Conservation (phyloP, 2,888 invertebrate genomes). For the Osmoderma eremita region DNA sequence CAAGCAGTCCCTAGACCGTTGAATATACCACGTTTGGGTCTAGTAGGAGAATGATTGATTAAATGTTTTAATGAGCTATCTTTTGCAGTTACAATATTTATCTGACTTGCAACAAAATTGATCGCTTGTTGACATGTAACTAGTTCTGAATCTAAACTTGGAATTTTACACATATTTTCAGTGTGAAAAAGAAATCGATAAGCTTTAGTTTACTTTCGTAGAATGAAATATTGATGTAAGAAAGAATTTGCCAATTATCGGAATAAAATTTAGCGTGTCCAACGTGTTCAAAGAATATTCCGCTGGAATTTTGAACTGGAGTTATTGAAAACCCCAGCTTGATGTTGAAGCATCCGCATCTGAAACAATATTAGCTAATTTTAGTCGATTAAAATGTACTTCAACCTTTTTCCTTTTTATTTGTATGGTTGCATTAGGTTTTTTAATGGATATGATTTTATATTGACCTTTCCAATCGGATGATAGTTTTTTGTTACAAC, state of each 20-base stretch:
- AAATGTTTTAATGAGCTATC: slow-evolving; percentile 8
- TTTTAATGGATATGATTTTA: slow-evolving; percentile 44
- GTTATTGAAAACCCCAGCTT: not conserved
- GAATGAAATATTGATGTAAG: slow-evolving; percentile 8
- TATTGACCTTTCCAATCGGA: slow-evolving; percentile 45
- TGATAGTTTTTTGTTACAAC: slow-evolving; percentile 41
- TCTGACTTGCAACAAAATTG: slow-evolving; percentile 12
- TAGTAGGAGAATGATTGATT: not conserved
- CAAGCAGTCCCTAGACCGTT: slow-evolving; percentile 3
- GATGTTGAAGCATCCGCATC: slow-evolving; percentile 14
- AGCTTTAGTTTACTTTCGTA: slow-evolving; percentile 6
- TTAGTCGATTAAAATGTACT: slow-evolving; percentile 43
- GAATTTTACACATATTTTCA: not conserved
- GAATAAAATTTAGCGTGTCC: slow-evolving; percentile 16
- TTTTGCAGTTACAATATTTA: slow-evolving; percentile 3
- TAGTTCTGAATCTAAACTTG: not conserved
- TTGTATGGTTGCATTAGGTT: slow-evolving; percentile 46
- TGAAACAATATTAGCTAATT: slow-evolving; percentile 28
- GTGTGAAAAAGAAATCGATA: not conserved
- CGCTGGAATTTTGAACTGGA: slow-evolving; percentile 13
- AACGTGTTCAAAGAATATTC: slow-evolving; percentile 24
- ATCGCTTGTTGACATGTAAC: slow-evolving; percentile 18
- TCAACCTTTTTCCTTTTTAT: slow-evolving; percentile 42
- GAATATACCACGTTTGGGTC: slow-evolving; percentile 12
- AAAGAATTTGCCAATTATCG: slow-evolving; percentile 1